Conservation (phyloP, 1,140 invertebrate genomes). For the Eupeodes corollae region DNA sequence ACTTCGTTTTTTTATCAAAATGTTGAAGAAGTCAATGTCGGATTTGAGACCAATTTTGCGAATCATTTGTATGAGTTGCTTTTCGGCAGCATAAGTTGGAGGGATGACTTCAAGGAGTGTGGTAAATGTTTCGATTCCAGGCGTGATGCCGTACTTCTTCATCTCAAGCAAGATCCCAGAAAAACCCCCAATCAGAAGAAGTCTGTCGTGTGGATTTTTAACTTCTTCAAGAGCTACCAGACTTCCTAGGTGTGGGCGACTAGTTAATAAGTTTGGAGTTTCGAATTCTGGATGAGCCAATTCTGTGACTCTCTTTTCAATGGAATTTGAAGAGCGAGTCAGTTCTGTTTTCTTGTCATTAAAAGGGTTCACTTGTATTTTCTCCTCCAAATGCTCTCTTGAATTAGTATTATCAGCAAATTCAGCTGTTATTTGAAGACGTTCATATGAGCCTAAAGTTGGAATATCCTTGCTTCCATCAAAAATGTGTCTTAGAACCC, state of each 20-base stretch:
- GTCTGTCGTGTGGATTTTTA: slow-evolving; percentile 47
- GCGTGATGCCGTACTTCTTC: slow-evolving; percentile 49
- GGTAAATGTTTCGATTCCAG: slow-evolving; percentile 69
- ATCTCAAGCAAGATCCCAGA: slow-evolving; percentile 63
- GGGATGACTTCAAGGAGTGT: slow-evolving; percentile 63
- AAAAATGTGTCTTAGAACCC: slow-evolving; percentile 29
- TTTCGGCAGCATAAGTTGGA: slow-evolving; percentile 50
- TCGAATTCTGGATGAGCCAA: slow-evolving; percentile 4
- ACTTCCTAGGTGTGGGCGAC: slow-evolving; percentile 43
- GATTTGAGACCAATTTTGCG: slow-evolving; percentile 45
- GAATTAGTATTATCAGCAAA: neutral
- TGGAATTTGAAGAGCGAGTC: neutral
- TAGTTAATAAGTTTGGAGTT: slow-evolving; percentile 48
- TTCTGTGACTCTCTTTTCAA: neutral
- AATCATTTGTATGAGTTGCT: slow-evolving; percentile 49
- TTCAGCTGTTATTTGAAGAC: neutral
- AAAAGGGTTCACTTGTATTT: neutral
- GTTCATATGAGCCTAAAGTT: neutral
- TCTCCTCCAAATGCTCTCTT: neutral
- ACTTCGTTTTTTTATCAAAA: slow-evolving; percentile 69
- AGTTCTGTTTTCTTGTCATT: neutral
- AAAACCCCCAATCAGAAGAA: slow-evolving; percentile 70
- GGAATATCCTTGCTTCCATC: neutral
- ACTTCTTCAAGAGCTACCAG: slow-evolving; percentile 46
- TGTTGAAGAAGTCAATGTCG: slow-evolving; percentile 77